phyloP scores from a whole-genome alignment of 1,140 invertebrate species.

The Macrostomum lignano region DNA sequence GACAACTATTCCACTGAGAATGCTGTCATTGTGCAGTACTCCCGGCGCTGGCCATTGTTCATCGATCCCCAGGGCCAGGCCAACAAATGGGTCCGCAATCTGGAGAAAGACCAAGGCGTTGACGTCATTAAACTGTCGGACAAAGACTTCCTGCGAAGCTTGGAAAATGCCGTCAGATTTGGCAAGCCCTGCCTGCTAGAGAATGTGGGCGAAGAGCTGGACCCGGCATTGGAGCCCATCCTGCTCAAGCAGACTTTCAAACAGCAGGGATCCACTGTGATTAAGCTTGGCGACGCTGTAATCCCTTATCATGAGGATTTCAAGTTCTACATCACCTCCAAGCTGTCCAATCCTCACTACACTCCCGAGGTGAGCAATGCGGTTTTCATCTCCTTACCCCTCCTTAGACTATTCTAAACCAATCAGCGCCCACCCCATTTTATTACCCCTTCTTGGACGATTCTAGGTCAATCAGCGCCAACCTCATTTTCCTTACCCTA shows the following conservation, averaged over 20 bases:
- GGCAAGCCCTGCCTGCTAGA: conserved; percentile 29
- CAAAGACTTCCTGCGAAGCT: conserved; percentile 32
- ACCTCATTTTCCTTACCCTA: no score
- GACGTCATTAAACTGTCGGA: conserved; percentile 34
- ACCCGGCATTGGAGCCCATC: conserved; percentile 28
- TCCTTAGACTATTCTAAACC: no score
- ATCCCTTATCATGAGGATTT: conserved; percentile 59
- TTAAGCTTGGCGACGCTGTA: conserved; percentile 45
- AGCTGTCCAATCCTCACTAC: conserved; percentile 63
- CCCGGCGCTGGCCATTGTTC: conserved; percentile 25
- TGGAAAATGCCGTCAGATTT: conserved; percentile 28
- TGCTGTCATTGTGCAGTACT: conserved; percentile 26
- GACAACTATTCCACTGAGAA: conserved; percentile 28
- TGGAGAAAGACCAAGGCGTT: conserved; percentile 43
- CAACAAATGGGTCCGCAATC: conserved; percentile 29
- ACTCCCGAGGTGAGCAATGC: conserved; percentile 47
- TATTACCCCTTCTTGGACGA: no score
- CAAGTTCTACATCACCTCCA: conserved; percentile 57
- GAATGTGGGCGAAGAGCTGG: conserved; percentile 26
- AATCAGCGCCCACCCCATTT: no score
- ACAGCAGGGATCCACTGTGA: conserved; percentile 38
- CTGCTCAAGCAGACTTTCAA: conserved; percentile 32
- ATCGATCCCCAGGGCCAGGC: conserved; percentile 30
- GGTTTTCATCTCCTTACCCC: no score
- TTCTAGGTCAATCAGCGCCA: no score